phyloP scores from a whole-genome alignment of 2,888 invertebrate species.

The Drosophila sordidula region DNA sequence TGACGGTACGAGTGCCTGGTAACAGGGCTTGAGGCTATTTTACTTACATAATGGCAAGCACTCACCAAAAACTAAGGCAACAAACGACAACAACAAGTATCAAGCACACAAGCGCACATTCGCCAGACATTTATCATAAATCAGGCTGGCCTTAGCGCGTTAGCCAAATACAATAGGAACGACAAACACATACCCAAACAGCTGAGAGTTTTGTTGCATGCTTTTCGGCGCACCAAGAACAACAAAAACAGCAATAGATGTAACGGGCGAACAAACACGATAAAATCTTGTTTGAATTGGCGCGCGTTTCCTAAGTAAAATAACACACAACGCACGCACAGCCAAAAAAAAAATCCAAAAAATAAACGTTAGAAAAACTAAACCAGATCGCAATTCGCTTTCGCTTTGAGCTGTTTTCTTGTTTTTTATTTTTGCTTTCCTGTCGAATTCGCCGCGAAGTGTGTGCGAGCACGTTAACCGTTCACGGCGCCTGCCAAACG shows the following conservation, averaged over 20 bases:
- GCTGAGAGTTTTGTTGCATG: slow-evolving; percentile 47
- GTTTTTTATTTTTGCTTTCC: no score
- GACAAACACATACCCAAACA: slow-evolving; percentile 37
- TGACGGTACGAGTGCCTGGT: slow-evolving; percentile 39
- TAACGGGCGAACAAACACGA: slow-evolving; percentile 20
- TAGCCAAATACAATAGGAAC: slow-evolving; percentile 4
- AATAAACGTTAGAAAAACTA: slow-evolving; percentile 9
- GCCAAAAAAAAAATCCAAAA: slow-evolving; percentile 10
- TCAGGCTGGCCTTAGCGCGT: slow-evolving; percentile 19
- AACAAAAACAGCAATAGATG: slow-evolving; percentile 22
- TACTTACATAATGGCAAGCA: slow-evolving; percentile 51
- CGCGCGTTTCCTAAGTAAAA: slow-evolving; percentile 36
- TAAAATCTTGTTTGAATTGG: slow-evolving; percentile 42
- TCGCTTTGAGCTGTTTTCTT: slow-evolving; percentile 1
- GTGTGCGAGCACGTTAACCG: slow-evolving; percentile 53
- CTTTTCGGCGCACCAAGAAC: slow-evolving; percentile 31
- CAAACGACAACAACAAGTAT: slow-evolving; percentile 19
- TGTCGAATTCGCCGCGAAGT: slow-evolving; percentile 10
- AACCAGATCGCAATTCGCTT: slow-evolving; percentile 37
- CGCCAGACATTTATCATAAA: slow-evolving; percentile 34
- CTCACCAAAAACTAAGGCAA: slow-evolving; percentile 28
- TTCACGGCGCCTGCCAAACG: slow-evolving; percentile 72
- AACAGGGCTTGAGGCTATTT: slow-evolving; percentile 35
- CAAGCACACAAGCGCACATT: slow-evolving; percentile 5
- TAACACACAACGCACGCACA: slow-evolving; percentile 7